These are phyloP conservation scores for Thryonomys swinderianus DNA, from an alignment of 2,113 vertebrate genomes.

Conservation along the genomic window DNA sequence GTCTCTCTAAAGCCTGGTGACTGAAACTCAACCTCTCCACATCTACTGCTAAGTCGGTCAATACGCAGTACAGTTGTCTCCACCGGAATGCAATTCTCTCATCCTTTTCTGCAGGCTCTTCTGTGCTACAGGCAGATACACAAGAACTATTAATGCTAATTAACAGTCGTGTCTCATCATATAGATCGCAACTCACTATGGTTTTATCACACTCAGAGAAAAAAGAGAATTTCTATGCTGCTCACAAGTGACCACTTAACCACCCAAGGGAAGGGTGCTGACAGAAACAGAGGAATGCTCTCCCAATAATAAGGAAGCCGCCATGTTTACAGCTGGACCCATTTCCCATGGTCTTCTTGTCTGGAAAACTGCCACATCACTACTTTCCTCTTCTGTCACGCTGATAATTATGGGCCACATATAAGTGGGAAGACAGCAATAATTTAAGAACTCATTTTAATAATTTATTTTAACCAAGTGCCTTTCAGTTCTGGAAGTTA, in stretches of 20 bases:
- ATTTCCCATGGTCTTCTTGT: not conserved
- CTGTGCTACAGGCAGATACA: not conserved
- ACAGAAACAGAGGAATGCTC: not conserved
- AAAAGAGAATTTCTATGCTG: not conserved
- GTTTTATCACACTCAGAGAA: not conserved
- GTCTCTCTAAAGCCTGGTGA: constrained; percentile 16
- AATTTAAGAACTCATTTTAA: constrained; percentile 25
- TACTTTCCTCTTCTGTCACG: not conserved
- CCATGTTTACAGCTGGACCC: not conserved
- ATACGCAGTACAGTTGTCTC: not conserved
- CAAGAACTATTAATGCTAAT: not conserved
- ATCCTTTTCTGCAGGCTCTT: not conserved
- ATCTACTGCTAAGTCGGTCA: not conserved
- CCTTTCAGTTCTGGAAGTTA: not conserved
- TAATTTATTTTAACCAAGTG: not conserved
- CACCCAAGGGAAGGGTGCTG: not conserved
- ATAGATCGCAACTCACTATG: not conserved
- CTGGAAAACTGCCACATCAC: not conserved
- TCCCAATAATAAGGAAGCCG: not conserved
- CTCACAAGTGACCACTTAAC: not conserved
- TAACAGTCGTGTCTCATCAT: not conserved
- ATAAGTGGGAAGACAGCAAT: not conserved
- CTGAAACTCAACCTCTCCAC: not conserved
- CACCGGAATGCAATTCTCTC: not conserved
- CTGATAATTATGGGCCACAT: not conserved